These are phyloP conservation scores for Megamerina dolium DNA, from an alignment of 2,888 invertebrate species.

Conservation along the genomic window DNA sequence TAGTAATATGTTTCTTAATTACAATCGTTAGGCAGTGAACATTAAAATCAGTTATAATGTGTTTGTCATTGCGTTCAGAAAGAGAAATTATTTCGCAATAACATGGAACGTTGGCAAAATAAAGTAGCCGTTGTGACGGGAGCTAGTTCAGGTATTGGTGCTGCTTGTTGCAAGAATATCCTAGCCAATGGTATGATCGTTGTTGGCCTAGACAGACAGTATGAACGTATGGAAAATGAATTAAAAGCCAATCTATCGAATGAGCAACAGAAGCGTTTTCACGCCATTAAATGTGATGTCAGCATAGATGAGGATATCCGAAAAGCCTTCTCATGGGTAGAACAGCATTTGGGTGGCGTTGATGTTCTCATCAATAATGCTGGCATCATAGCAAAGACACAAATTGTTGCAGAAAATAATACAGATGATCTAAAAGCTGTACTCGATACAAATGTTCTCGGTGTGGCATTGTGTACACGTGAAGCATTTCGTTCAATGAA, in stretches of 20 bases:
- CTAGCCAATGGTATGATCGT: constrained; percentile 53
- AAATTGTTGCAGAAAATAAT: constrained; percentile 19
- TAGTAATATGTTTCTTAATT: too few relatives aligned
- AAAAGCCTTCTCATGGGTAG: constrained; percentile 50
- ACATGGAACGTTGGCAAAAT: constrained; percentile 56
- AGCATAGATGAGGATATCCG: constrained; percentile 51
- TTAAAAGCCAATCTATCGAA: constrained; percentile 22
- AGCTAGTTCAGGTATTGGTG: constrained; percentile 58
- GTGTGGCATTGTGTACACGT: constrained; percentile 45
- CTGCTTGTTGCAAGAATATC: constrained; percentile 47
- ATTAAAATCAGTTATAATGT: too few relatives aligned
- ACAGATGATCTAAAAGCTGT: constrained; percentile 25
- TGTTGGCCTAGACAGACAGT: constrained; percentile 51
- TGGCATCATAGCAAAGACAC: constrained; percentile 14
- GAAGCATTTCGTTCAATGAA: constrained; percentile 50
- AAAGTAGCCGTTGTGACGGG: constrained; percentile 60
- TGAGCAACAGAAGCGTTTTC: constrained; percentile 26
- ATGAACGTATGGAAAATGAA: constrained; percentile 28
- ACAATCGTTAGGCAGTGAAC: too few relatives aligned
- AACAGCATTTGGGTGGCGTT: constrained; percentile 50
- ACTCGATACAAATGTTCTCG: constrained; percentile 49
- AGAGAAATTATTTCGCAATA: too few relatives aligned
- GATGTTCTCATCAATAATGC: constrained; percentile 56
- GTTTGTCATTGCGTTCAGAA: too few relatives aligned
- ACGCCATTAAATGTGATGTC: constrained; percentile 51